Conservation (phyloP, 2,113 vertebrate genomes). For the Cyanoramphus novaezelandiae region DNA sequence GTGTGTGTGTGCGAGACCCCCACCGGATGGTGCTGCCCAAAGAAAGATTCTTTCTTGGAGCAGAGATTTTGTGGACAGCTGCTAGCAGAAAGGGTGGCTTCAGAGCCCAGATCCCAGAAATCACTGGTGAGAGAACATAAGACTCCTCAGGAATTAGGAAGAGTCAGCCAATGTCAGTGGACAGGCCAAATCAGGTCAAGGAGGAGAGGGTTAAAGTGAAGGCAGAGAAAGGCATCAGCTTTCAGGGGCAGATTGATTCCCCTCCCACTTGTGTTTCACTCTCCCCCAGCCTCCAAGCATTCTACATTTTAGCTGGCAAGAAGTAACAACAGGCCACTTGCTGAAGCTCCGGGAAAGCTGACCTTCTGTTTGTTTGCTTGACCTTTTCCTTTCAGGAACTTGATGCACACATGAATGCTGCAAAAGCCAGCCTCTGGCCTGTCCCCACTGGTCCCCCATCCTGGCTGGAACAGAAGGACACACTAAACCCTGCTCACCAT, state of each 20-base stretch:
- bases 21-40: background rate
- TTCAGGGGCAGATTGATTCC: background rate
- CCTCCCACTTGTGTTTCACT: accelerated
- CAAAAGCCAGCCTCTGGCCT: background rate
- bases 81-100: background rate
- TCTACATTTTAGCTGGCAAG: background rate
- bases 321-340: background rate
- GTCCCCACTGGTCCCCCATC: background rate
- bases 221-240: background rate
- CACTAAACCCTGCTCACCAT: background rate
- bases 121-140: background rate
- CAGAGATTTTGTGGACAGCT: background rate
- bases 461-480: background rate
- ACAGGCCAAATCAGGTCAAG: background rate
- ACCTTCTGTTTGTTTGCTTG: background rate
- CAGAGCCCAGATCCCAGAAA: background rate
- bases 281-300: background rate
- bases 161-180: background rate
- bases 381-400: background rate
- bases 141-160: background rate
- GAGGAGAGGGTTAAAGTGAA: background rate
- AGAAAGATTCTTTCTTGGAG: background rate
- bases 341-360: background rate
- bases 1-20: background rate
- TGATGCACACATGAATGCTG: accelerated